phyloP scores from a whole-genome alignment of 2,113 vertebrate genomes.

The Stercorarius parasiticus region DNA sequence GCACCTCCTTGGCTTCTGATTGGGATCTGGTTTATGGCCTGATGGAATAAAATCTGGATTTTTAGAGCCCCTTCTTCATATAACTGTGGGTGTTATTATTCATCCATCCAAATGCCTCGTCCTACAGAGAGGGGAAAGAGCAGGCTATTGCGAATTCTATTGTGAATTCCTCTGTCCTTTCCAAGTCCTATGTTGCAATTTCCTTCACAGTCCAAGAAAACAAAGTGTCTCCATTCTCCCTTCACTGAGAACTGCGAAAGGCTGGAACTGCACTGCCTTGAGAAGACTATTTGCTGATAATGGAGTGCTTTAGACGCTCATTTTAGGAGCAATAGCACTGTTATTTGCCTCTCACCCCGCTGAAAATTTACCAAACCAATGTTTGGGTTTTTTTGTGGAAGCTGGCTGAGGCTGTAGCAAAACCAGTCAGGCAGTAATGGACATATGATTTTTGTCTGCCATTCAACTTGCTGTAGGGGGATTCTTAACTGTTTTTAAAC shows the following conservation, averaged over 20 bases:
- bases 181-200: constrained; percentile 16
- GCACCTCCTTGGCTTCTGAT: not conserved
- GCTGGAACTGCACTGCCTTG: not conserved
- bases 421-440: not conserved
- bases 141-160: not conserved
- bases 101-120: not conserved
- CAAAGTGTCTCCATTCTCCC: not conserved
- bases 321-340: not conserved
- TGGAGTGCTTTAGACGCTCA: not conserved
- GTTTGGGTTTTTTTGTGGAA: not conserved
- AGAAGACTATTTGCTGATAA: not conserved
- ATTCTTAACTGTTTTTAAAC: not conserved
- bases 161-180: constrained; percentile 18
- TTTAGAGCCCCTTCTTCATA: not conserved
- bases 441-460: not conserved
- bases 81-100: not conserved
- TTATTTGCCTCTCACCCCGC: not conserved
- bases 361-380: not conserved
- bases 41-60: not conserved
- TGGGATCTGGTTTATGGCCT: not conserved
- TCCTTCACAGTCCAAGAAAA: not conserved
- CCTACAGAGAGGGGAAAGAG: not conserved
- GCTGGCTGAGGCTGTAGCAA: not conserved
- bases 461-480: not conserved
- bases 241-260: not conserved